Evolutionary conservation across 2,888 invertebrate species (phyloP), one percentile per base, ranked within the genome.

Genomic region (Chloromyia formosa): DNA sequence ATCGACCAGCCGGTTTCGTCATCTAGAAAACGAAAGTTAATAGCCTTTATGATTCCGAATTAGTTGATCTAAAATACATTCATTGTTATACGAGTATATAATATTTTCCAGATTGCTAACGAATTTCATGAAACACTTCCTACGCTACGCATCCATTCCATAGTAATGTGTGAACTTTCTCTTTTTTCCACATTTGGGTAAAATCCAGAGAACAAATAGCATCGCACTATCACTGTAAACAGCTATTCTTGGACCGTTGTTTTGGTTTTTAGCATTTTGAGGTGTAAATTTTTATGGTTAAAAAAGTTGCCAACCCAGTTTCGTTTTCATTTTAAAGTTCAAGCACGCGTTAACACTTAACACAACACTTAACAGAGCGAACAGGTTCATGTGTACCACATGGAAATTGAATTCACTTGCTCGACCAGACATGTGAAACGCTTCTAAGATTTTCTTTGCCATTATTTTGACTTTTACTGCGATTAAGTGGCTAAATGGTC

Each of bases 291-390:
- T 49, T 49, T 49, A 2, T 49, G 12, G 2, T 49, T 49, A n/a
- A 35, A 12, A 49, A 2, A 7, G 3, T 49, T 49, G 49, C 49
- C 1, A 49, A 49, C 49, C 1, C 12, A n/a, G 49, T 49, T 49
- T 49, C 49, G 10, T 49, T 49, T 49, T 49, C 49, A n/a, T 49
- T 49, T 49, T n/a, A 49, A 10, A 49, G 49, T 49, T 49, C 49
- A 49, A 49, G 49, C 49, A 49, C 16, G 49, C 49, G 49, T 49
- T 49, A 49, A 49, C 12, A 49, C 49, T 49, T 49, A 49, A 49
- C 49, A 49, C 27, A 35, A 35, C 27, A 35, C 49, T 49, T n/a
- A 49, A 12, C 14, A 49, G 49, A 49, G 49, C 49, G 16, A n/a
- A 12, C 49, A 49, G 49, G 49, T 49, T 49, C 49, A 49, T 3